phyloP scores from a whole-genome alignment of 2,888 invertebrate species.

The Temnothorax ravouxi region DNA sequence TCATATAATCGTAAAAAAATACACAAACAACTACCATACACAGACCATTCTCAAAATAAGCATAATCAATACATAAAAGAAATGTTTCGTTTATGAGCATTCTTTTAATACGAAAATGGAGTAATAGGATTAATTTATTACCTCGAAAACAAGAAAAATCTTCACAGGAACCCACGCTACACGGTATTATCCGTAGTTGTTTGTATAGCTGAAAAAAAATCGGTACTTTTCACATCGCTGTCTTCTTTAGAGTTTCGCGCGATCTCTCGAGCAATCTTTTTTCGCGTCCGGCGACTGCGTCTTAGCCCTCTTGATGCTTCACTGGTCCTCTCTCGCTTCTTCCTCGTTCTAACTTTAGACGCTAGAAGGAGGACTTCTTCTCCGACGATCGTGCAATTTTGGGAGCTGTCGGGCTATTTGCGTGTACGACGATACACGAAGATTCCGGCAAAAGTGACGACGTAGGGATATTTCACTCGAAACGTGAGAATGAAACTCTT shows the following conservation, averaged over 20 bases:
- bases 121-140: not conserved
- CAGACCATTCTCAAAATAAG: not conserved
- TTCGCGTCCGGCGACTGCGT: slow-evolving; percentile 33
- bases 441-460: slow-evolving; percentile 74
- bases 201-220: not conserved
- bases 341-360: slow-evolving; percentile 83
- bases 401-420: slow-evolving; percentile 75
- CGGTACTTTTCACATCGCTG: not conserved
- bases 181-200: not conserved
- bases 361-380: slow-evolving; percentile 74
- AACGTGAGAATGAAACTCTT: slow-evolving; percentile 57
- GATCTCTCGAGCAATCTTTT: slow-evolving; percentile 34
- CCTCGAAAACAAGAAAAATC: not conserved
- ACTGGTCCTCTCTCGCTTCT: slow-evolving; percentile 71
- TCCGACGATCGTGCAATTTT: slow-evolving; percentile 72
- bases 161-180: not conserved
- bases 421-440: slow-evolving; percentile 66
- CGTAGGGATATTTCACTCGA: slow-evolving; percentile 66
- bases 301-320: slow-evolving; percentile 22
- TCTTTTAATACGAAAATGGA: not conserved
- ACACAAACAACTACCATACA: not conserved
- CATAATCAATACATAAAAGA: not conserved
- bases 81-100: not conserved
- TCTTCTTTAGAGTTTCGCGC: not conserved
- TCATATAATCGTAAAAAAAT: not conserved